phyloP scores from a whole-genome alignment of 2,113 vertebrate species.

The Romanogobio albipinnatus region DNA sequence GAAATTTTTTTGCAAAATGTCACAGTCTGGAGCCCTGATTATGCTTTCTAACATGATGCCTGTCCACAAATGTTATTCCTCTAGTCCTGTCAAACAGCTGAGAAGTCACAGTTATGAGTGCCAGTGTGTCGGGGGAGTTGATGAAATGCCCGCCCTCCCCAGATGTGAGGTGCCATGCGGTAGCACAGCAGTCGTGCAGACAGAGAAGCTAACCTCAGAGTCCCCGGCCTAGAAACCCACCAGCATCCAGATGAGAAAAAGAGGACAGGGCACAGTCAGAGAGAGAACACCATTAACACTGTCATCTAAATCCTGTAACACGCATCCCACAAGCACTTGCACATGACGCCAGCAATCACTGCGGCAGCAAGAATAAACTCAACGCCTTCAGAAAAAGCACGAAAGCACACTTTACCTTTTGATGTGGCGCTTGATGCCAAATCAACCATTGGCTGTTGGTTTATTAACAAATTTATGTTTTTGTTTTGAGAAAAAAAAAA shows the following conservation, averaged over 20 bases:
- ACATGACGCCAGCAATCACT: not conserved
- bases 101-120: slow-evolving; percentile 51
- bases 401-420: slow-evolving; percentile 36
- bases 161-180: slow-evolving; percentile 79
- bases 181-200: slow-evolving; percentile 82
- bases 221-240: slow-evolving; percentile 81
- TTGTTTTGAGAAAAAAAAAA: no score
- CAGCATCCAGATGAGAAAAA: slow-evolving; percentile 70
- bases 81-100: not conserved
- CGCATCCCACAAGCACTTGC: slow-evolving; percentile 6
- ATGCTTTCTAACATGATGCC: not conserved
- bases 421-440: not conserved
- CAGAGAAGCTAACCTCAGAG: slow-evolving; percentile 82
- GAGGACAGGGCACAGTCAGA: slow-evolving; percentile 74
- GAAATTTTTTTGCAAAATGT: no score
- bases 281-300: slow-evolving; percentile 76
- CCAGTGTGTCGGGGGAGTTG: slow-evolving; percentile 79
- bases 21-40: not conserved
- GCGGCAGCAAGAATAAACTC: not conserved
- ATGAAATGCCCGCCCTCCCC: slow-evolving; percentile 77
- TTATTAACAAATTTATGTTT: not conserved
- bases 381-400: not conserved
- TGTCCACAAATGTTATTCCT: not conserved
- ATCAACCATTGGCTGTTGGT: not conserved
- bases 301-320: slow-evolving; percentile 42